phyloP scores from a whole-genome alignment of 92 coral and sea anemone species.

The Porites evermanni region DNA sequence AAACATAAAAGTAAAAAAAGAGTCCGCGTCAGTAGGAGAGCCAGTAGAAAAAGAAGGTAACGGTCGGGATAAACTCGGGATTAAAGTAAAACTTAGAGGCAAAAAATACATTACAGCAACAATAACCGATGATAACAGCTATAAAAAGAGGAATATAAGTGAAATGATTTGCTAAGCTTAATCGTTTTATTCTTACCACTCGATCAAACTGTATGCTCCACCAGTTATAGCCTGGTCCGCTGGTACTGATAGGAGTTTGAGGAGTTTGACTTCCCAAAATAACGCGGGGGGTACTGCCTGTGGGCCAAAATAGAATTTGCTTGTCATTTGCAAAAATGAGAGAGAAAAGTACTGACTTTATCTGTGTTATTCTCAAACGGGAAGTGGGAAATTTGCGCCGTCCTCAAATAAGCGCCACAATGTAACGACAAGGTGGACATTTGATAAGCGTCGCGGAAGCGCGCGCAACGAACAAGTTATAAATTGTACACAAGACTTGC shows the following conservation, averaged over 20 bases:
- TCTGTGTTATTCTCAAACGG: too few species aligned
- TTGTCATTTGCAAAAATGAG: too few species aligned
- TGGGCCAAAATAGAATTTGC: too few species aligned
- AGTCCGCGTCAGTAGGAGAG: neutral
- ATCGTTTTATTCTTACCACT: constrained; percentile 23
- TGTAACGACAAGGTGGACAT: too few species aligned
- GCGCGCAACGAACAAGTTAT: too few species aligned
- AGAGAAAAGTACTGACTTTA: too few species aligned
- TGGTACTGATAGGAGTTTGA: neutral
- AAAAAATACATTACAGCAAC: neutral
- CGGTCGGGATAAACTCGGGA: neutral
- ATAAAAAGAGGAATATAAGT: too few species aligned
- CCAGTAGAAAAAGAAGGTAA: neutral
- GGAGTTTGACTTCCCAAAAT: constrained; percentile 10
- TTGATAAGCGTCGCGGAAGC: too few species aligned
- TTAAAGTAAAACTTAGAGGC: neutral
- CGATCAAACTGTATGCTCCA: constrained; percentile 54
- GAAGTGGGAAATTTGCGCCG: too few species aligned
- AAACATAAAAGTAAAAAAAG: neutral
- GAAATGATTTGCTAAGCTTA: too few species aligned
- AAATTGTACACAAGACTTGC: too few species aligned
- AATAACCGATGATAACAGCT: neutral
- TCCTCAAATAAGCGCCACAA: too few species aligned
- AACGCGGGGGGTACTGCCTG: constrained; percentile 29
- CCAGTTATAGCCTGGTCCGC: neutral